Percentiles rank a stretch among this genome's conserved stretches.
phyloP scores from a whole-genome alignment of 2,113 vertebrate species.

The Tragulus kanchil region DNA sequence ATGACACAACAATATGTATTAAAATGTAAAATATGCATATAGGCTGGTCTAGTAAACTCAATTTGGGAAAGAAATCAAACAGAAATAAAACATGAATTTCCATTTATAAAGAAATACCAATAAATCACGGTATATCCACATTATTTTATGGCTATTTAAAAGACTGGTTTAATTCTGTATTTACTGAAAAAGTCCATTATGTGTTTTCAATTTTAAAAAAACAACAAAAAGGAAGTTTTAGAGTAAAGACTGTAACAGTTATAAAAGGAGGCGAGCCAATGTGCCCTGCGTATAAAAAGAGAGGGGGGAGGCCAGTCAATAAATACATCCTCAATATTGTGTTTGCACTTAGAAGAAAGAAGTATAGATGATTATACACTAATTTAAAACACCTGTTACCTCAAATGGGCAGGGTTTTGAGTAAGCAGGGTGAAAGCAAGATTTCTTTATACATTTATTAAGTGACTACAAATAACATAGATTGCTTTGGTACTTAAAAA shows the following conservation, averaged over 20 bases:
- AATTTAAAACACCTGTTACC: not conserved
- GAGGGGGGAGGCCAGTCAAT: not conserved
- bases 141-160: conserved; percentile 29
- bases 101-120: not conserved
- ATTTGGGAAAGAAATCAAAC: not conserved
- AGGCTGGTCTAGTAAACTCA: not conserved
- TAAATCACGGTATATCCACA: not conserved
- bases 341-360: not conserved
- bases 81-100: not conserved
- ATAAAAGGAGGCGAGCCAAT: not conserved
- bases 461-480: not conserved
- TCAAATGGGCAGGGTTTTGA: not conserved
- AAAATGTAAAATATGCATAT: not conserved
- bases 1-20: not conserved
- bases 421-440: not conserved
- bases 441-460: not conserved
- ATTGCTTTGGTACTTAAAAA: not conserved
- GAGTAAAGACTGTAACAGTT: not conserved
- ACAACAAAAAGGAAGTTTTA: not conserved
- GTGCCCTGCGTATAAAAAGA: not conserved
- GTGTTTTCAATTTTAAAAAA: not conserved
- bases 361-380: not conserved
- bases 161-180: not conserved
- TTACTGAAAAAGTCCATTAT: not conserved
- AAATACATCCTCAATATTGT: not conserved